Conservation (phyloP, 2,888 invertebrate genomes). For the Gibbula magus region DNA sequence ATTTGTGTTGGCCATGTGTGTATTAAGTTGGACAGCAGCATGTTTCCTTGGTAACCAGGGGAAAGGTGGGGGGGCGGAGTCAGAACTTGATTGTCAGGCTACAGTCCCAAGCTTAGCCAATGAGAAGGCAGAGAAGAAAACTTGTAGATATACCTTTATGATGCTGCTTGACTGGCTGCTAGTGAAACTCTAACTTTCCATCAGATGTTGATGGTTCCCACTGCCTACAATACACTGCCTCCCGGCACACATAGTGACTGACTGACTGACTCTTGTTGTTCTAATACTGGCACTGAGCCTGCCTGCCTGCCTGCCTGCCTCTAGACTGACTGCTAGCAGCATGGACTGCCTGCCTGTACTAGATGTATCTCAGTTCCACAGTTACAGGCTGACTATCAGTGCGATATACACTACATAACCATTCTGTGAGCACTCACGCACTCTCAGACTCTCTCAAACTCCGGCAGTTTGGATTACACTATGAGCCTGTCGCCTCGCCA, state of each 20-base stretch:
- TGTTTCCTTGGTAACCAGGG: slow-evolving; percentile 14
- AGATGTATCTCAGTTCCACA: neutral
- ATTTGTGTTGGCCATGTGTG: slow-evolving; percentile 8
- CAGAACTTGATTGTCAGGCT: neutral
- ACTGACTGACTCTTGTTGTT: too few species aligned
- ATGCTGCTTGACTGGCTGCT: neutral
- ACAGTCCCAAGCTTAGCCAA: neutral
- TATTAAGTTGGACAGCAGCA: slow-evolving; percentile 18
- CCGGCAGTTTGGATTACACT: slow-evolving; percentile 3
- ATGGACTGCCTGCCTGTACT: neutral
- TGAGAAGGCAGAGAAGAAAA: neutral
- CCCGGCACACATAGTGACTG: too few species aligned
- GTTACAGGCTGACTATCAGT: neutral
- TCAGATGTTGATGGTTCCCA: neutral
- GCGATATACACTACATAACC: too few species aligned
- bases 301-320: neutral
- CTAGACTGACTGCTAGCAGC: neutral
- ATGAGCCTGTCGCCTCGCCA: neutral
- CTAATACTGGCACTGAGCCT: too few species aligned
- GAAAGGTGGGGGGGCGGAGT: neutral
- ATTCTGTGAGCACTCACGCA: too few species aligned
- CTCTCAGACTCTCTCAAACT: neutral
- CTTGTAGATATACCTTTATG: neutral
- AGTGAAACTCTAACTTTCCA: neutral
- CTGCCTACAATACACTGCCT: neutral